Evolutionary conservation across 1,140 invertebrate species (phyloP), one percentile per base, ranked within the genome.

Genomic region (Heliconius himera): DNA sequence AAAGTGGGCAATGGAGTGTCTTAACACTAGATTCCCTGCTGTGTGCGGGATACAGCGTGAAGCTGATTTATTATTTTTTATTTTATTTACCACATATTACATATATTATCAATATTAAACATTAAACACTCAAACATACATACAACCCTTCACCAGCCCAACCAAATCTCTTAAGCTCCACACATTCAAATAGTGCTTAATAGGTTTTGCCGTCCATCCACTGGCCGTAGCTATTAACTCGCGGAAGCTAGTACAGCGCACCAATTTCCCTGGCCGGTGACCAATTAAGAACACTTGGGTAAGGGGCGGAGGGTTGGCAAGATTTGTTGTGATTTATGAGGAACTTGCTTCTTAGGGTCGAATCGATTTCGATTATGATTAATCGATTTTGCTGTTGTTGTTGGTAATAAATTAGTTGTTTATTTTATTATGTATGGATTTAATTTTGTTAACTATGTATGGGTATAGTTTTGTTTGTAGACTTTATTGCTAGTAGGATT

Each of bases 321-420:
- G 89, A 91, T 91, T 91, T 93, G 89, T 90, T 91, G 91, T 91
- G 91, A 93, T 93, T 93, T 91, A 93, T 86, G 89, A 87, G 81
- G 78, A 78, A 38, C 78, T 70, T 78, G 80, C 75, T 82, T 80
- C 81, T 82, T 82, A 70, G 79, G 76, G 71, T 74, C 56, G 54
- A 72, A 29, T 54, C 38, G 16, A 73, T 22, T 26, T 78, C 71
- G 77, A 66, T 74, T 66, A 51, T 78, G 13, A 46, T 46, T 46
- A 78, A 74, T 74, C 77, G 77, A 78, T 78, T 78, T 73, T 76
- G 41, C 1, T 70, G 13, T 33, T 22, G 6, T n/a, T 8, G 3
- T 56, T 22, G 29, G 18, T 51, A 29, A 41, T 20, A 36, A 36
- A 71, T 38, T 18, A 9, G 1, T 71, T 71, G n/a, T 71, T 33